Percentiles rank a stretch among this genome's conserved stretches.
phyloP scores from a whole-genome alignment of 2,888 invertebrate species.

The Litoditis marina region DNA sequence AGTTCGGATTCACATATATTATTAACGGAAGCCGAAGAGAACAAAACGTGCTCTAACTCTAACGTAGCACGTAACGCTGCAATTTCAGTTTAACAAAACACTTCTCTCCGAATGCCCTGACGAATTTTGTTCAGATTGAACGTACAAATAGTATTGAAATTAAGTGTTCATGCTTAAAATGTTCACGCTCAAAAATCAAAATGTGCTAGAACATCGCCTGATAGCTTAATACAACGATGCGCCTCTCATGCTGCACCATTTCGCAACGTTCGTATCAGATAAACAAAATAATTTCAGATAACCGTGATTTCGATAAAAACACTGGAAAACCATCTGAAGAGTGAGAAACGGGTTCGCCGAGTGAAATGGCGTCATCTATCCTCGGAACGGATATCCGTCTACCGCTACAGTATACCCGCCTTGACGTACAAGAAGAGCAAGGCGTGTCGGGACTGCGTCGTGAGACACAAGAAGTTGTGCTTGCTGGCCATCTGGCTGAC shows the following conservation, averaged over 20 bases:
- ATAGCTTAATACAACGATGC: too few relatives aligned
- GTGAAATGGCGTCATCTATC: constrained; percentile 46
- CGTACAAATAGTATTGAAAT: too few relatives aligned
- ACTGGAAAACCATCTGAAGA: constrained; percentile 40
- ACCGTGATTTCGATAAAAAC: constrained; percentile 44
- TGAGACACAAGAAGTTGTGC: constrained; percentile 34
- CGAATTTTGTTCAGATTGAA: too few relatives aligned
- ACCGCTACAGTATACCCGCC: constrained; percentile 40
- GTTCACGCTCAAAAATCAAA: too few relatives aligned
- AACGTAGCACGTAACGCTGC: too few relatives aligned
- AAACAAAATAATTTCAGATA: constrained; percentile 25
- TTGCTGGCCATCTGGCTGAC: constrained; percentile 39
- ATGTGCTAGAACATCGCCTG: too few relatives aligned
- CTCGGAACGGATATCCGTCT: constrained; percentile 37
- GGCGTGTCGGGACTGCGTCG: background rate
- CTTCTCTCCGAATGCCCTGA: too few relatives aligned
- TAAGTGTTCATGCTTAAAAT: too few relatives aligned
- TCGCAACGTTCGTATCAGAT: background rate
- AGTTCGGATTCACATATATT: too few relatives aligned
- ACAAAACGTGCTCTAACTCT: too few relatives aligned
- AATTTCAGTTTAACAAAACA: too few relatives aligned
- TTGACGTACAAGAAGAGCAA: constrained; percentile 32
- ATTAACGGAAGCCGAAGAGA: too few relatives aligned
- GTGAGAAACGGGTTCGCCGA: constrained; percentile 32
- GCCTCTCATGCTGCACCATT: background rate